These are phyloP conservation scores for Spodoptera exigua DNA, from an alignment of 2,888 invertebrate species.

Conservation along the genomic window DNA sequence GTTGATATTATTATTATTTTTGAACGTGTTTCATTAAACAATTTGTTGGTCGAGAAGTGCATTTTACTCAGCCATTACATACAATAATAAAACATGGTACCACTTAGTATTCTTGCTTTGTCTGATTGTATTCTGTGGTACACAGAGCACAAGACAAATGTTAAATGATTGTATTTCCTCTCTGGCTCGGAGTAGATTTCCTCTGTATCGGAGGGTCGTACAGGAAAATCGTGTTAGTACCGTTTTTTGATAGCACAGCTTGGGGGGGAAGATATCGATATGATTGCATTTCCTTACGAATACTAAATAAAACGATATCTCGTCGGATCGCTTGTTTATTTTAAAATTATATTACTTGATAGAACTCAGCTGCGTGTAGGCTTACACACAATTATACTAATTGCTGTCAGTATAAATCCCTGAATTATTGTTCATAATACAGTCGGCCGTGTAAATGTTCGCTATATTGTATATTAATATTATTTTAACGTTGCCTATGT, in stretches of 20 bases:
- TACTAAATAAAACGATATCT: not conserved
- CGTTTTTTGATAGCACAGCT: slow-evolving; percentile 22
- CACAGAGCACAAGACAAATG: slow-evolving; percentile 14
- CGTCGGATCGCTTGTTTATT: too few relatives aligned
- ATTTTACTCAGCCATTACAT: too few relatives aligned
- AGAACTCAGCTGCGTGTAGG: not conserved
- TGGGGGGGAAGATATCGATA: slow-evolving; percentile 12
- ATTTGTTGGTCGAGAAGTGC: too few relatives aligned
- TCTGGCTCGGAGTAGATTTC: slow-evolving; percentile 35
- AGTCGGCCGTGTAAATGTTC: too few relatives aligned
- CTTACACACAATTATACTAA: too few relatives aligned
- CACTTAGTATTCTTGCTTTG: not conserved
- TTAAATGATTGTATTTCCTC: slow-evolving; percentile 50
- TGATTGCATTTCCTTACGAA: slow-evolving; percentile 29
- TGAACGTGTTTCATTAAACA: too few relatives aligned
- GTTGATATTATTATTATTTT: too few relatives aligned
- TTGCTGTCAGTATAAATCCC: too few relatives aligned
- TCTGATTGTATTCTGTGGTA: not conserved
- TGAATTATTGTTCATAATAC: too few relatives aligned
- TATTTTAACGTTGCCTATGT: too few relatives aligned
- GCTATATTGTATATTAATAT: too few relatives aligned
- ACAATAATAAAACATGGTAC: too few relatives aligned
- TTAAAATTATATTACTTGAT: not conserved
- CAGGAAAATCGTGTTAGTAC: slow-evolving; percentile 29
- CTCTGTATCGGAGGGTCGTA: slow-evolving; percentile 12